Conservation (phyloP, 1,140 invertebrate species). For the Prorops nasuta region DNA sequence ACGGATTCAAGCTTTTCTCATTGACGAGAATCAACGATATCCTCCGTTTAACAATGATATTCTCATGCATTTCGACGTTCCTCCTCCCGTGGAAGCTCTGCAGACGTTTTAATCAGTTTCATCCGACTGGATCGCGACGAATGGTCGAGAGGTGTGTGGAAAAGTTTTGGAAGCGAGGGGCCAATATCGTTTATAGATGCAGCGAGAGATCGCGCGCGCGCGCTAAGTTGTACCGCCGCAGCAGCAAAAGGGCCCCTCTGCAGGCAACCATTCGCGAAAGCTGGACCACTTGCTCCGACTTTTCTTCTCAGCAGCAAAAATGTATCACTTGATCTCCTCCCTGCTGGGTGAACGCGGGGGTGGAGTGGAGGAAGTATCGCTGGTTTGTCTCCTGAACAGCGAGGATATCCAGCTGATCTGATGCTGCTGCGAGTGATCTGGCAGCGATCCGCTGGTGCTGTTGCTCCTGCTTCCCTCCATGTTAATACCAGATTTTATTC, state of each 20-base stretch:
- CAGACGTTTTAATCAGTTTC: too few relatives aligned
- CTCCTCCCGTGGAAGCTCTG: too few relatives aligned
- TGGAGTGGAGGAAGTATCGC: slow-evolving; percentile 27
- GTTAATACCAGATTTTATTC: slow-evolving; percentile 52
- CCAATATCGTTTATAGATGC: too few relatives aligned
- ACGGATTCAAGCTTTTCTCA: too few relatives aligned
- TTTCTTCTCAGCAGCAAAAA: slow-evolving; percentile 28
- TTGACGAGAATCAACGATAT: too few relatives aligned
- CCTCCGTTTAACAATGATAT: too few relatives aligned
- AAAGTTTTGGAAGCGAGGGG: too few relatives aligned
- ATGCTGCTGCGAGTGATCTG: slow-evolving; percentile 41
- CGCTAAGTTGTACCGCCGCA: too few relatives aligned
- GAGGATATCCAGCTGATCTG: slow-evolving; percentile 51
- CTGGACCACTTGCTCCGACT: slow-evolving; percentile 24
- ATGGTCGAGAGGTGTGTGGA: too few relatives aligned
- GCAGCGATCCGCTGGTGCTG: slow-evolving; percentile 48
- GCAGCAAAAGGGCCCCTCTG: slow-evolving; percentile 45
- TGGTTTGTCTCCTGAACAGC: slow-evolving; percentile 43
- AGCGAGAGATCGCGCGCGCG: too few relatives aligned
- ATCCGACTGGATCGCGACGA: too few relatives aligned
- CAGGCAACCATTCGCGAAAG: slow-evolving; percentile 42
- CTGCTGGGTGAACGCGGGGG: slow-evolving; percentile 29
- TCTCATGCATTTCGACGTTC: too few relatives aligned
- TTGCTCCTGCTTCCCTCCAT: slow-evolving; percentile 48
- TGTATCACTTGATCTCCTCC: slow-evolving; percentile 50